Conservation (phyloP, 2,113 vertebrate genomes). For the Prinia subflava region DNA sequence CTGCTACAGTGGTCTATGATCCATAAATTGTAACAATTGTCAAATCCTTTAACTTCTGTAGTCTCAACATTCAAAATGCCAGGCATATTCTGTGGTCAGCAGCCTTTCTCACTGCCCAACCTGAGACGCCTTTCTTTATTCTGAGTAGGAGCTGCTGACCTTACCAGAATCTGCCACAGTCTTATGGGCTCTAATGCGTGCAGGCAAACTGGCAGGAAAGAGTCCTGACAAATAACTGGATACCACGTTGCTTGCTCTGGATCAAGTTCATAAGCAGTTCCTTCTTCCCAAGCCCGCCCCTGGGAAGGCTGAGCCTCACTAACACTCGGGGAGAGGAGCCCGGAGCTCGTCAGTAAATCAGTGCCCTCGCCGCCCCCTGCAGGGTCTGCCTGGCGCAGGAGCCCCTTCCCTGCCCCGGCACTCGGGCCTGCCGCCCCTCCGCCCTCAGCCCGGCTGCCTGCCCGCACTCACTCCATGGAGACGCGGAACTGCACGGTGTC, state of each 20-base stretch:
- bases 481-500: slow-evolving; percentile 93
- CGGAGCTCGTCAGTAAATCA: background rate
- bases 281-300: background rate
- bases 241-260: background rate
- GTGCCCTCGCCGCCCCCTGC: background rate
- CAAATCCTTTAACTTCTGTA: background rate
- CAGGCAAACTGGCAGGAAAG: background rate
- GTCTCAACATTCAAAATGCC: background rate
- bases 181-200: background rate
- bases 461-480: slow-evolving; percentile 89
- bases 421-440: background rate
- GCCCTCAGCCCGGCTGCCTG: background rate
- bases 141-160: background rate
- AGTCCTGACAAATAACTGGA: background rate
- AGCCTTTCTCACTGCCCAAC: background rate
- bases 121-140: background rate
- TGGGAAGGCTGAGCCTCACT: background rate
- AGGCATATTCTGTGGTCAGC: background rate
- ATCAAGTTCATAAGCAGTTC: background rate
- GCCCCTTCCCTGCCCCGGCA: background rate
- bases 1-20: background rate
- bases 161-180: background rate
- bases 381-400: fast-evolving
- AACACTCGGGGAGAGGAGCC: background rate
- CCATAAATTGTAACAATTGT: background rate